A percentile compares a stretch with the other conserved stretches of the same genome.
These are phyloP conservation scores for Nematostella vectensis DNA, from an alignment of 92 coral and sea anemone genomes.

Conservation along the genomic window DNA sequence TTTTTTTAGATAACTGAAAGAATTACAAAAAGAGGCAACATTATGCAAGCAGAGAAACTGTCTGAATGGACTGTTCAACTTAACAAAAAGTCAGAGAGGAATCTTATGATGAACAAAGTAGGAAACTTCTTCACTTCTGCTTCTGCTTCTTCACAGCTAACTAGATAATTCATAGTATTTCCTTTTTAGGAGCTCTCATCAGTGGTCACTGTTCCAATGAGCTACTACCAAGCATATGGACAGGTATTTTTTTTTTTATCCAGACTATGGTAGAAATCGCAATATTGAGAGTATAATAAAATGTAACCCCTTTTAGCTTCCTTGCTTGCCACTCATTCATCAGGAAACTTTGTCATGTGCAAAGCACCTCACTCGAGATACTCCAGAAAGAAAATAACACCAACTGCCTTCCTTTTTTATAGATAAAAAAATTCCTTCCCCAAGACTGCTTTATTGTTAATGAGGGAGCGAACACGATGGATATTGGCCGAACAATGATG, in stretches of 20 bases:
- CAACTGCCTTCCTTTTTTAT: neutral
- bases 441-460: conserved; percentile 69
- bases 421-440: conserved; percentile 62
- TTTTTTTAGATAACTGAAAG: conserved; percentile 16
- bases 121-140: too few relatives aligned
- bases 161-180: too few relatives aligned
- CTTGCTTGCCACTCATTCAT: too few relatives aligned
- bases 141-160: too few relatives aligned
- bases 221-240: conserved; percentile 77
- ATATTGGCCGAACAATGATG: conserved; percentile 89
- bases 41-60: conserved; percentile 36
- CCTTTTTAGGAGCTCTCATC: conserved; percentile 57
- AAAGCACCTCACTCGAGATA: too few relatives aligned
- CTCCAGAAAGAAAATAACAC: too few relatives aligned
- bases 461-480: conserved; percentile 98
- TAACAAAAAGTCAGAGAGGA: conserved; percentile 40
- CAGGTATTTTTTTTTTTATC: conserved; percentile 51
- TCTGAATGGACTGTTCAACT: conserved; percentile 63
- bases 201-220: conserved; percentile 69
- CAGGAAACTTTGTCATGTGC: too few relatives aligned
- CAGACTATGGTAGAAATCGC: too few relatives aligned
- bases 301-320: too few relatives aligned
- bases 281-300: too few relatives aligned
- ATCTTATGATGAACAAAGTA: conserved; percentile 54
- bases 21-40: conserved; percentile 6